These are phyloP conservation scores for Oreochromis spilurus DNA, from an alignment of 2,113 vertebrate genomes.

Conservation along the genomic window DNA sequence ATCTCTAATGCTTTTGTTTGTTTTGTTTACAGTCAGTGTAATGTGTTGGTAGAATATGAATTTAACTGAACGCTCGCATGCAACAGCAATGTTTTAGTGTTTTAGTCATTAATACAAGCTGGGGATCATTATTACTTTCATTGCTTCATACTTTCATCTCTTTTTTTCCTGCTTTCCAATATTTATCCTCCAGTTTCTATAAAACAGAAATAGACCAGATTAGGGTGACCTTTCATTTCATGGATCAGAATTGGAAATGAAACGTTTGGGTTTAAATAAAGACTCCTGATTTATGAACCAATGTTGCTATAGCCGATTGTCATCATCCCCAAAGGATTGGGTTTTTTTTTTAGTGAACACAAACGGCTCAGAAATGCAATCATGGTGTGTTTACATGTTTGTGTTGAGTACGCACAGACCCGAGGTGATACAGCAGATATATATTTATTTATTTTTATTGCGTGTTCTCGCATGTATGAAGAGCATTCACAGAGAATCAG, in stretches of 20 bases:
- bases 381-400: background rate
- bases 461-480: conserved; percentile 3
- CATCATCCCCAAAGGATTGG: conserved; percentile 14
- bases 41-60: background rate
- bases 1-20: background rate
- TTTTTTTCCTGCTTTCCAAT: background rate
- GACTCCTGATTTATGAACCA: conserved; percentile 42
- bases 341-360: conserved; percentile 14
- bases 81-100: background rate
- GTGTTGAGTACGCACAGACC: background rate
- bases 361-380: background rate
- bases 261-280: conserved; percentile 37
- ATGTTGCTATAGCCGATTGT: conserved; percentile 34
- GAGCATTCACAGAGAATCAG: conserved; percentile 2
- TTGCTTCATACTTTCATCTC: background rate
- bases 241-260: conserved; percentile 39
- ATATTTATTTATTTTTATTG: background rate
- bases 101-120: conserved; percentile 9
- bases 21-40: background rate
- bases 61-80: background rate
- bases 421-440: background rate
- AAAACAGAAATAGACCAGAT: conserved; percentile 52
- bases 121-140: conserved; percentile 4
- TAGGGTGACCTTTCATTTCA: conserved; percentile 57
- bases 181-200: conserved; percentile 14